A percentile compares a stretch with the other conserved stretches of the same genome.
Conservation (phyloP, 92 coral and sea anemone species). For the Chrysogorgia sp. region DNA sequence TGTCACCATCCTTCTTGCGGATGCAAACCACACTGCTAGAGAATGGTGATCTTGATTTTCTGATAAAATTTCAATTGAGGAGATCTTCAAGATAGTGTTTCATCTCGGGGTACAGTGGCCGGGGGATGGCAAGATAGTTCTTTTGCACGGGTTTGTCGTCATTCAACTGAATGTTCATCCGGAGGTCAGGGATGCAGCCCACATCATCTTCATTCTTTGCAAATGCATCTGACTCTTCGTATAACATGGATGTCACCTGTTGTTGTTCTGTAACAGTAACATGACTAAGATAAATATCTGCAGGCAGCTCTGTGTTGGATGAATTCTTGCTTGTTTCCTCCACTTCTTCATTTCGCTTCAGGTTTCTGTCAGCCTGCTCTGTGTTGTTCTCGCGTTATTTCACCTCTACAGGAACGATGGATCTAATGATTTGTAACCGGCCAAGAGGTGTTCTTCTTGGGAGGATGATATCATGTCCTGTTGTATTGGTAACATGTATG, state of each 20-base stretch:
- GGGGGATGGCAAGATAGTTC: slow-evolving; percentile 19
- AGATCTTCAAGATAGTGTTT: slow-evolving; percentile 25
- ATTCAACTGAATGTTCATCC: slow-evolving; percentile 1
- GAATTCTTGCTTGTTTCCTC: background rate
- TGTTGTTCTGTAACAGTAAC: slow-evolving; percentile 4
- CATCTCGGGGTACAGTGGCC: slow-evolving; percentile 32
- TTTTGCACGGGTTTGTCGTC: slow-evolving; percentile 34
- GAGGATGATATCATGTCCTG: slow-evolving; percentile 17
- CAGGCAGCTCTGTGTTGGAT: background rate
- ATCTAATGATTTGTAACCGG: slow-evolving; percentile 8
- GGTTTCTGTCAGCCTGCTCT: background rate
- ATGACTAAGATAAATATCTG: slow-evolving; percentile 3
- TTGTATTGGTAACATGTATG: slow-evolving; percentile 7
- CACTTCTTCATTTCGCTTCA: background rate
- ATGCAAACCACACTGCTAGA: slow-evolving; percentile 31
- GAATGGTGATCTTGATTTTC: slow-evolving; percentile 18
- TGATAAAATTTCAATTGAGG: background rate
- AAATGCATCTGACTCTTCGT: slow-evolving; percentile 18
- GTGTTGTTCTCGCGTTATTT: background rate
- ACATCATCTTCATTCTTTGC: slow-evolving; percentile 22
- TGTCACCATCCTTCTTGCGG: slow-evolving; percentile 31
- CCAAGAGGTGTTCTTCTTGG: slow-evolving; percentile 15
- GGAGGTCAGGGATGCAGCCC: slow-evolving; percentile 14
- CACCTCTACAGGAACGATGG: slow-evolving; percentile 20
- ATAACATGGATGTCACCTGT: background rate